Evolutionary conservation across 2,888 invertebrate genomes (phyloP), one percentile per base, ranked within the genome.

Genomic region (Caenorhabditis parvicauda): DNA sequence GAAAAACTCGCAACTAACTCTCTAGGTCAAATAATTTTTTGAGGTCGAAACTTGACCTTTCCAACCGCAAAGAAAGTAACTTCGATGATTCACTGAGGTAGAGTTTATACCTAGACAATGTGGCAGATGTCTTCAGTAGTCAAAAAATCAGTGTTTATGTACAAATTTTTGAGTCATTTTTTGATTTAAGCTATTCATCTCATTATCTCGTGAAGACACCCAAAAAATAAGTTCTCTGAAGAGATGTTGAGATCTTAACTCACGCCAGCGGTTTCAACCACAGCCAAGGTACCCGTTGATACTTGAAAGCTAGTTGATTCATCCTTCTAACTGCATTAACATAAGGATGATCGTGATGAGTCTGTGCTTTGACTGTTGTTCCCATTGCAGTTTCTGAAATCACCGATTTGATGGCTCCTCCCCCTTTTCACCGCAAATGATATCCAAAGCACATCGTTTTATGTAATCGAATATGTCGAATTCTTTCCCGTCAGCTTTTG

Each of bases 181-280:
- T 50, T 21, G 17, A 19, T 17, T 42, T 27, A 46, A 25, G 28
- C 6, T n/a, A 64, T 61, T 42, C 55, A 59, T 38, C 46, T 38
- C 6, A 59, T 62, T 42, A 65, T 62, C 7, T 48, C 59, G 6
- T 51, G 51, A 29, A 55, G 41, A 21, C 49, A 12, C 32, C 41
- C 25, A 3, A 63, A 35, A 21, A 32, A 25, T 27, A 43, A 22
- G 24, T 54, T 43, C 47, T 50, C 62, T 21, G 28, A 42, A 39
- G 25, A 43, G 5, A 55, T 59, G 48, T 86, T 82, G 1, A 76
- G 80, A 0, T n/a, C n/a, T n/a, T n/a, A 87, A 83, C 81, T 64
- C 86, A 84, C 77, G 87, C 89, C 37, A 88, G 75, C 3, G 83
- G 79, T 37, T 87, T 83, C 0, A 82, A 74, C 75, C 86, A 85